phyloP scores from a whole-genome alignment of 2,113 vertebrate species.

The Chelonoidis abingdonii region DNA sequence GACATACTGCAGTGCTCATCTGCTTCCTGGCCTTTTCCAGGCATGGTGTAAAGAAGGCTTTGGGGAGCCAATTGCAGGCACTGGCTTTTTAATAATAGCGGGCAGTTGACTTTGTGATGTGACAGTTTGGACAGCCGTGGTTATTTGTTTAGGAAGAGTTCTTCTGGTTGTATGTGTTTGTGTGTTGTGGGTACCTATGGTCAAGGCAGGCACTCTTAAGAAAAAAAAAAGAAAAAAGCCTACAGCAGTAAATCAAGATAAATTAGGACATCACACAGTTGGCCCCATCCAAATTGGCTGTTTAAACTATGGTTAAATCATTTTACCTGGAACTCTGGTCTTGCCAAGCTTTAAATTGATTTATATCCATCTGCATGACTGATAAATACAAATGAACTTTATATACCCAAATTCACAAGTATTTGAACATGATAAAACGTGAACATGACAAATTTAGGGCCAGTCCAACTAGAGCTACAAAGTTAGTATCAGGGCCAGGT shows the following conservation, averaged over 20 bases:
- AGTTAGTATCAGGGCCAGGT: not conserved
- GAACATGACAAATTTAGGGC: not conserved
- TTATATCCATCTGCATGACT: not conserved
- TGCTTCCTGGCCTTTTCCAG: not conserved
- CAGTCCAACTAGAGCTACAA: not conserved
- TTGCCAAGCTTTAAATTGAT: not conserved
- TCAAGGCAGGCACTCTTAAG: not conserved
- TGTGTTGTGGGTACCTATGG: not conserved
- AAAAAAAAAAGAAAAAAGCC: not conserved
- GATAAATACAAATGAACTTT: not conserved
- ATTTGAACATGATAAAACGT: not conserved
- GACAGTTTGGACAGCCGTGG: not conserved
- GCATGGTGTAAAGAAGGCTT: not conserved
- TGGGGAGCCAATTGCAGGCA: not conserved
- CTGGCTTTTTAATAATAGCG: not conserved
- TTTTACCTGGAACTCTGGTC: fast-evolving
- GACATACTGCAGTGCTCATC: not conserved
- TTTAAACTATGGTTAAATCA: not conserved
- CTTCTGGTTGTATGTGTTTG: not conserved
- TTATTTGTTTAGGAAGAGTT: not conserved
- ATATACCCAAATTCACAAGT: not conserved
- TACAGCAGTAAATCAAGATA: not conserved
- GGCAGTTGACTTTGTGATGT: not conserved
- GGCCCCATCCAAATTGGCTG: not conserved
- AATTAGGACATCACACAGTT: not conserved